These are phyloP conservation scores for Agrochola circellaris DNA, from an alignment of 2,888 invertebrate genomes.

Conservation along the genomic window DNA sequence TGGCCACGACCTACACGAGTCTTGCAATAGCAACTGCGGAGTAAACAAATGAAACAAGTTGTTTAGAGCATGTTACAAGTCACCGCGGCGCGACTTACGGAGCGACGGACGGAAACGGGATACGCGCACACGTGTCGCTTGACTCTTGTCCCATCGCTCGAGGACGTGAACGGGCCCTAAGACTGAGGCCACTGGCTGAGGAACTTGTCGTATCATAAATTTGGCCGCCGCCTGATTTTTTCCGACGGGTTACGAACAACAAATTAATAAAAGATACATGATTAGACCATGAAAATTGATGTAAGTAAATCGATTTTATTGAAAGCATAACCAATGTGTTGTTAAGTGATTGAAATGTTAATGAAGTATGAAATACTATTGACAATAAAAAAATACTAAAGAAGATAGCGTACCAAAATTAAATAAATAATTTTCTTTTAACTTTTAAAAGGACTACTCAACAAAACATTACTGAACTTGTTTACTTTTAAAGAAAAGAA, in stretches of 20 bases:
- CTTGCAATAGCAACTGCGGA: background rate
- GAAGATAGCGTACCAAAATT: background rate
- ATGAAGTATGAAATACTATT: background rate
- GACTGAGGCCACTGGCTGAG: too few relatives aligned
- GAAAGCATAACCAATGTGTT: background rate
- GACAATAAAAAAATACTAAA: background rate
- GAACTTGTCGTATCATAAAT: background rate
- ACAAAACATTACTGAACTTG: background rate
- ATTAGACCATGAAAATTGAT: background rate
- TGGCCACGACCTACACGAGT: too few relatives aligned
- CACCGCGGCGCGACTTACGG: too few relatives aligned
- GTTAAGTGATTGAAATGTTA: background rate
- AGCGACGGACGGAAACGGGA: background rate
- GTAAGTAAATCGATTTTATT: background rate
- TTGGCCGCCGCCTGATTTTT: background rate
- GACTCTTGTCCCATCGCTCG: too few relatives aligned
- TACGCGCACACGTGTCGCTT: too few relatives aligned
- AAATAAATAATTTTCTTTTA: background rate
- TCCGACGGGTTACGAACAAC: background rate
- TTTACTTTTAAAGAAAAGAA: background rate
- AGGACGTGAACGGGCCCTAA: too few relatives aligned
- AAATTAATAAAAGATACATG: background rate
- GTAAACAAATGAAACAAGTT: background rate
- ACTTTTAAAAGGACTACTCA: background rate
- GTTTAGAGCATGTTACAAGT: background rate